A percentile compares a stretch with the other conserved stretches of the same genome.
These are phyloP conservation scores for Montipora foliosa DNA, from an alignment of 64 coral and sea anemone genomes.

Conservation along the genomic window DNA sequence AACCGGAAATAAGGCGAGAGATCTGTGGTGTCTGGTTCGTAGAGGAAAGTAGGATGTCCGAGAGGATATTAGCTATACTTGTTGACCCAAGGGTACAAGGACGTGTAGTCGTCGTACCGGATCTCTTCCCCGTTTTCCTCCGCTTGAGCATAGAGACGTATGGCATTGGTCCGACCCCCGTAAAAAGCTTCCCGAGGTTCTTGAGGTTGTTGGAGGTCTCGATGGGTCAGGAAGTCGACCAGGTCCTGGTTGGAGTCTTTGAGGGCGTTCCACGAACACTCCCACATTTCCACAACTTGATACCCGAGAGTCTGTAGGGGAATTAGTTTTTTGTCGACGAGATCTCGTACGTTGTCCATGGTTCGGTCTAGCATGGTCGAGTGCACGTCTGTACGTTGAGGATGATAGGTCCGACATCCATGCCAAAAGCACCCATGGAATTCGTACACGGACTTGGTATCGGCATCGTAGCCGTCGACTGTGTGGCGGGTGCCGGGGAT, in stretches of 20 bases:
- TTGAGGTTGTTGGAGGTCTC: too few species aligned
- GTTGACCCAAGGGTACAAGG: too few species aligned
- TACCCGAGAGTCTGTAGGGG: too few species aligned
- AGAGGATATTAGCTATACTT: too few species aligned
- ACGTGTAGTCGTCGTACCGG: too few species aligned
- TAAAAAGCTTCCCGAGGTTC: too few species aligned
- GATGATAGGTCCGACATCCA: conserved; percentile 29
- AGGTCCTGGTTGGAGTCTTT: background rate
- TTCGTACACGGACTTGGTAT: background rate
- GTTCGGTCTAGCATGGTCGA: background rate
- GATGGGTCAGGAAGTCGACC: background rate
- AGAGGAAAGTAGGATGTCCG: too few species aligned
- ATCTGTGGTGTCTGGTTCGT: too few species aligned
- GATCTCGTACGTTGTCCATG: background rate
- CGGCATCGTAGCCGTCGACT: conserved; percentile 24
- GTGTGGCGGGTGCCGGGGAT: too few species aligned
- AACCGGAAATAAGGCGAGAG: too few species aligned
- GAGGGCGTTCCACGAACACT: background rate
- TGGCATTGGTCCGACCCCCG: background rate
- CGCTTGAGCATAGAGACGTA: background rate
- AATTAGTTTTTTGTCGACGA: background rate
- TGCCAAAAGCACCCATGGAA: conserved; percentile 51
- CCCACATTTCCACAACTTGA: too few species aligned
- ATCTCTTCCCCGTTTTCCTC: background rate
- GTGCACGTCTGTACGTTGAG: background rate